Evolutionary conservation across 2,113 vertebrate genomes (phyloP).

Genomic region (Octodon degus): DNA sequence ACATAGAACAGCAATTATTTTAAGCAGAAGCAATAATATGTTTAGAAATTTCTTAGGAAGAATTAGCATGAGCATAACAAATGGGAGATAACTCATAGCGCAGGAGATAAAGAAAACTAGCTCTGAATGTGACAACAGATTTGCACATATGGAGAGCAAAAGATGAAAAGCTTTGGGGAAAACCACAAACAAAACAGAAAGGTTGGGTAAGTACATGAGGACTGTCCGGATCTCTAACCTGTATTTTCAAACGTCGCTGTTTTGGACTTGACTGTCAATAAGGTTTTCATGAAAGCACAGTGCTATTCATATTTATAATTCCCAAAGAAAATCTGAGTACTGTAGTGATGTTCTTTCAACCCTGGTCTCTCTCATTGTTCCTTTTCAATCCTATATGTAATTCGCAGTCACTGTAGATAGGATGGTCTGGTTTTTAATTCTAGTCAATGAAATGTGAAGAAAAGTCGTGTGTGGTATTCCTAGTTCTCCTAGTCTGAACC

Average conservation of each 20-base stretch:
- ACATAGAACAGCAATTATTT: background rate
- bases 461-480: background rate
- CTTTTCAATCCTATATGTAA: background rate
- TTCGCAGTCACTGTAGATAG: background rate
- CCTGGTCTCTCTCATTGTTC: background rate
- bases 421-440: background rate
- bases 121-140: background rate
- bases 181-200: background rate
- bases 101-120: background rate
- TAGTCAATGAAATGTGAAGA: background rate
- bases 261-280: background rate
- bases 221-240: background rate
- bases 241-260: background rate
- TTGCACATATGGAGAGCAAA: background rate
- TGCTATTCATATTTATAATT: background rate
- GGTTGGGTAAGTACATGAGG: background rate
- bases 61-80: background rate
- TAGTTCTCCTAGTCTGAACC: background rate
- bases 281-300: background rate
- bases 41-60: background rate
- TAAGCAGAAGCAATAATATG: background rate
- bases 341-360: background rate
- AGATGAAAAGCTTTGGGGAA: background rate
- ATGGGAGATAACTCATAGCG: background rate
- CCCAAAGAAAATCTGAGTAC: slow-evolving; percentile 3